Percentiles rank a stretch among this genome's conserved stretches.
Evolutionary conservation across 2,113 vertebrate genomes (phyloP).

Genomic region (Poeciliopsis turrubarensis): DNA sequence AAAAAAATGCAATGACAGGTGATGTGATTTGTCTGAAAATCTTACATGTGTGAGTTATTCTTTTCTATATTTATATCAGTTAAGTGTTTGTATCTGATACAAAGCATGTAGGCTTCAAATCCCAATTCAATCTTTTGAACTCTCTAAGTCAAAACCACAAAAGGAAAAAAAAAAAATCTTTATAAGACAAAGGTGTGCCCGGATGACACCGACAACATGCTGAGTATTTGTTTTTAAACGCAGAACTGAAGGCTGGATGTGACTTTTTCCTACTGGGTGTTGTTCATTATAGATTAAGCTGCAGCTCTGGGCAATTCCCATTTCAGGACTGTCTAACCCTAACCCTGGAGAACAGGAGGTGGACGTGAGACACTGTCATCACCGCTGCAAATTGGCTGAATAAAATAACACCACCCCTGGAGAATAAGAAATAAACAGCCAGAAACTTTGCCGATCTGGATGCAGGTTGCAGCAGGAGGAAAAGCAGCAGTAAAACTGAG

Average conservation of each 20-base stretch:
- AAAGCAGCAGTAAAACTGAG: constrained; percentile 35
- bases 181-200: constrained; percentile 26
- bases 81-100: constrained; percentile 13
- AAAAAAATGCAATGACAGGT: constrained; percentile 13
- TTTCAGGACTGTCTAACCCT: constrained; percentile 40
- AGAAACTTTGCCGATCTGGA: constrained; percentile 29
- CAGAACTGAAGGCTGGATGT: constrained; percentile 34
- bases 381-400: constrained; percentile 45
- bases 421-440: constrained; percentile 37
- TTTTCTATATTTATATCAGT: constrained; percentile 28
- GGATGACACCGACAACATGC: constrained; percentile 32
- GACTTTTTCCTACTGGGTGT: constrained; percentile 41
- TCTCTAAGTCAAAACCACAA: constrained; percentile 3
- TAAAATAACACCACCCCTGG: constrained; percentile 20
- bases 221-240: constrained; percentile 49
- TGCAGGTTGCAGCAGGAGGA: constrained; percentile 57
- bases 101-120: constrained; percentile 22
- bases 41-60: constrained; percentile 17
- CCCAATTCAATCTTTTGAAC: constrained; percentile 12
- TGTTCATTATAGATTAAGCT: constrained; percentile 53
- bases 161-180: constrained; percentile 27
- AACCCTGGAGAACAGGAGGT: constrained; percentile 41
- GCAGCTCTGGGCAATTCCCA: constrained; percentile 49
- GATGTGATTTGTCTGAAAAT: constrained; percentile 33
- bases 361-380: constrained; percentile 49